A percentile compares a stretch with the other conserved stretches of the same genome.
Evolutionary conservation across 2,888 invertebrate species (phyloP).

Genomic region (Eristalis tenax): DNA sequence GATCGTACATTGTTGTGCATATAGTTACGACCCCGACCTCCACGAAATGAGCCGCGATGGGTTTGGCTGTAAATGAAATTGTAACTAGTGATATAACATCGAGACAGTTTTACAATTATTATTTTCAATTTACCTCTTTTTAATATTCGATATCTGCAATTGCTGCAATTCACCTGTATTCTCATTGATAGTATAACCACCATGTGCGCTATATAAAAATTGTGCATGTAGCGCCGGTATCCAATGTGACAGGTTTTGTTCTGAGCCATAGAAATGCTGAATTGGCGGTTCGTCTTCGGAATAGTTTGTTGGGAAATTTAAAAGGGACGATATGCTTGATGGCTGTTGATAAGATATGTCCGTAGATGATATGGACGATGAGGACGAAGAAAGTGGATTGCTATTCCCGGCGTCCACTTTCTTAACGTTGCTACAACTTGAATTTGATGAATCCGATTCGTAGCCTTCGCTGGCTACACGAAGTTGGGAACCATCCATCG

Average conservation of each 20-base stretch:
- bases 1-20: constrained; percentile 57
- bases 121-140: constrained; percentile 45
- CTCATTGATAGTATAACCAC: constrained; percentile 44
- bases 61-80: constrained; percentile 38
- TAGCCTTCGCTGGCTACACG: constrained; percentile 70
- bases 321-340: constrained; percentile 53
- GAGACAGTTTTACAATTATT: background rate
- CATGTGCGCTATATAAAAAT: constrained; percentile 54
- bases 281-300: constrained; percentile 66
- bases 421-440: constrained; percentile 59
- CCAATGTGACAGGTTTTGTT: constrained; percentile 60
- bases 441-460: constrained; percentile 74
- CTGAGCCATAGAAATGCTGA: constrained; percentile 54
- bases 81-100: background rate
- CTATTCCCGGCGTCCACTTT: constrained; percentile 31
- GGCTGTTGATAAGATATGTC: constrained; percentile 54
- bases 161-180: constrained; percentile 46
- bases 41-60: constrained; percentile 72
- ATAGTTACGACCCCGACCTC: constrained; percentile 66
- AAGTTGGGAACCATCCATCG: constrained; percentile 29
- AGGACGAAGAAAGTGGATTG: constrained; percentile 62
- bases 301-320: constrained; percentile 69
- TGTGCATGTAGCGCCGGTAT: constrained; percentile 58
- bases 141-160: constrained; percentile 27
- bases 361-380: constrained; percentile 64